These are phyloP conservation scores for Avahi laniger DNA, from an alignment of 2,797 vertebrate species.

Conservation along the genomic window DNA sequence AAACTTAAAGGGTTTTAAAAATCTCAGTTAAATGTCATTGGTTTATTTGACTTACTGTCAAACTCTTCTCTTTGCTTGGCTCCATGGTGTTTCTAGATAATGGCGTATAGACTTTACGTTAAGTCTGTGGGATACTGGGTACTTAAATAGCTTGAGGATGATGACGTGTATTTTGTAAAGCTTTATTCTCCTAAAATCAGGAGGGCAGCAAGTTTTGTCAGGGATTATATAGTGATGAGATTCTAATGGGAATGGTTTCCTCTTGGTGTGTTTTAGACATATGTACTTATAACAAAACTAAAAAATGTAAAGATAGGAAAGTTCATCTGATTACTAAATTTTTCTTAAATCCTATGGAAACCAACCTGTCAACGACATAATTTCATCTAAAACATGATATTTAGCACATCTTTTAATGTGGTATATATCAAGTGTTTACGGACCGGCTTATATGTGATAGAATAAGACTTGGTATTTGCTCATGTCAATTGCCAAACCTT, in stretches of 20 bases:
- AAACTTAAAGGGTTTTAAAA: conserved; percentile 7
- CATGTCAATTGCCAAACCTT: not conserved
- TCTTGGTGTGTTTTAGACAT: conserved; percentile 8
- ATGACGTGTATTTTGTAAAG: not conserved
- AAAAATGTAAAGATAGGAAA: not conserved
- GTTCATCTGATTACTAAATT: not conserved
- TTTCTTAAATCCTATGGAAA: not conserved
- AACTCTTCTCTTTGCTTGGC: conserved; percentile 6
- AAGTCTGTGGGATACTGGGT: conserved; percentile 15
- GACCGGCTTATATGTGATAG: not conserved
- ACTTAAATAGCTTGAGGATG: not conserved
- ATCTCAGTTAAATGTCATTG: not conserved
- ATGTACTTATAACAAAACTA: not conserved
- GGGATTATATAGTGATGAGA: not conserved
- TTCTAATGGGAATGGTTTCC: not conserved
- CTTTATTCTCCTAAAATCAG: conserved; percentile 61
- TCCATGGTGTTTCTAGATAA: not conserved
- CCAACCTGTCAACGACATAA: not conserved
- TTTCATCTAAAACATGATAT: conserved; percentile 8
- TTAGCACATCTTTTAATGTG: not conserved
- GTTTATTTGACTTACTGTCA: not conserved
- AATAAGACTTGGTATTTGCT: not conserved
- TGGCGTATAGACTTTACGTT: not conserved
- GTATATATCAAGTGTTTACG: not conserved
- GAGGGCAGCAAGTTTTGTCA: conserved; percentile 24